These are phyloP conservation scores for Triplophysa siluroides DNA, from an alignment of 2,113 vertebrate genomes.

Conservation along the genomic window DNA sequence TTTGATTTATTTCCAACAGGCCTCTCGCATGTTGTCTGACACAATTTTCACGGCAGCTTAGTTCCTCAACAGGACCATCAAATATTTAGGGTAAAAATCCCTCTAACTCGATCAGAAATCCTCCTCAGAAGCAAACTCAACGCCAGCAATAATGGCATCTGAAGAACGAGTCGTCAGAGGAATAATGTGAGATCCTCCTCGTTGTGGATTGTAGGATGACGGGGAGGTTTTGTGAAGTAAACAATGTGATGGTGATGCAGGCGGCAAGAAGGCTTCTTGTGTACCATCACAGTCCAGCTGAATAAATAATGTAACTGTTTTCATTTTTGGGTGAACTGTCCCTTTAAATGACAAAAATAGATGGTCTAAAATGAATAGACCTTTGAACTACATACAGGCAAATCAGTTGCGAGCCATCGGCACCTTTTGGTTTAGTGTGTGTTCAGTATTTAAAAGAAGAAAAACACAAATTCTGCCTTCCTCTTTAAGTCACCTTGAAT, in stretches of 20 bases:
- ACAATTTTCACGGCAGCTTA: constrained; percentile 36
- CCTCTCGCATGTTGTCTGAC: constrained; percentile 37
- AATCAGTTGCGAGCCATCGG: too few relatives aligned
- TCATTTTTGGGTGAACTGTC: too few relatives aligned
- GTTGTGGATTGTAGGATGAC: neutral
- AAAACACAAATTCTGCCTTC: neutral
- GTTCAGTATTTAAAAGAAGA: too few relatives aligned
- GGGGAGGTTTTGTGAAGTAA: too few relatives aligned
- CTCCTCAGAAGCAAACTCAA: neutral
- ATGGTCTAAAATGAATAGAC: too few relatives aligned
- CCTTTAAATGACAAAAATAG: too few relatives aligned
- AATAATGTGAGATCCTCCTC: neutral
- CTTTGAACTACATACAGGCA: too few relatives aligned
- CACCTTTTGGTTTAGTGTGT: too few relatives aligned
- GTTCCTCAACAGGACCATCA: constrained; percentile 40
- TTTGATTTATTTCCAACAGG: constrained; percentile 39
- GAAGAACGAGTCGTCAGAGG: neutral
- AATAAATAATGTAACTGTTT: too few relatives aligned
- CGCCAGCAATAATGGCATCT: neutral
- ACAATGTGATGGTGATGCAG: too few relatives aligned
- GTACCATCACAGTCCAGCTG: too few relatives aligned
- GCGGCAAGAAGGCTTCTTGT: too few relatives aligned
- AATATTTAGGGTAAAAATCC: constrained; percentile 39
- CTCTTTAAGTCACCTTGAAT: neutral
- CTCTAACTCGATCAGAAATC: constrained; percentile 31